Conservation (phyloP, 2,888 invertebrate genomes). For the Merodon equestris region DNA sequence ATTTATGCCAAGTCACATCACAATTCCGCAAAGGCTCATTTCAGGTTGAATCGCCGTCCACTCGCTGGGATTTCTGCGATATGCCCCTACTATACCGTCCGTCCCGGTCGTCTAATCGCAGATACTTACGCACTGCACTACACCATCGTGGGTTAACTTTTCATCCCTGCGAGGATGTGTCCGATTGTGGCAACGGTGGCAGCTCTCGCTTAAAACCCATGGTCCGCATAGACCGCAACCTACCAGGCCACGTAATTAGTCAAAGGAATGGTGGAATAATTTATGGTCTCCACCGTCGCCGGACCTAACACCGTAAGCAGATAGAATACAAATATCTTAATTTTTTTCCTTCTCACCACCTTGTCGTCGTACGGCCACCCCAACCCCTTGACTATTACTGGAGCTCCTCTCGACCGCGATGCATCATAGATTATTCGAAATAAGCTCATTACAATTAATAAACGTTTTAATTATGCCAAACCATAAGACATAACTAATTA, state of each 20-base stretch:
- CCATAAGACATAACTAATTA: conserved; percentile 40
- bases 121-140: conserved; percentile 16
- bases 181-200: conserved; percentile 3
- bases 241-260: conserved; percentile 49
- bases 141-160: conserved; percentile 13
- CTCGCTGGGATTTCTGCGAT: conserved; percentile 32
- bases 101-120: too few relatives aligned
- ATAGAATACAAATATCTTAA: too few relatives aligned
- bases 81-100: conserved; percentile 5
- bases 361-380: not conserved
- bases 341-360: not conserved
- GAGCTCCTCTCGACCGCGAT: conserved; percentile 13
- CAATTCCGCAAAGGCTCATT: conserved; percentile 59
- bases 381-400: not conserved
- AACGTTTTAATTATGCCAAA: conserved; percentile 52
- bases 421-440: conserved; percentile 16
- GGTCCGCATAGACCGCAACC: conserved; percentile 21
- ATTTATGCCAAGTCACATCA: conserved; percentile 57
- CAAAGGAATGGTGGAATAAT: conserved; percentile 52
- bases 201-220: conserved; percentile 1
- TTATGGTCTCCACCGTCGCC: conserved; percentile 29
- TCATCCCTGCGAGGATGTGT: conserved; percentile 3
- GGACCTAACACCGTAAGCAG: too few relatives aligned
- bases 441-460: conserved; percentile 53
- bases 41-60: conserved; percentile 52